Evolutionary conservation across 2,113 vertebrate genomes (phyloP), one percentile per base, ranked within the genome.

Genomic region (Formicarius rufipectus): DNA sequence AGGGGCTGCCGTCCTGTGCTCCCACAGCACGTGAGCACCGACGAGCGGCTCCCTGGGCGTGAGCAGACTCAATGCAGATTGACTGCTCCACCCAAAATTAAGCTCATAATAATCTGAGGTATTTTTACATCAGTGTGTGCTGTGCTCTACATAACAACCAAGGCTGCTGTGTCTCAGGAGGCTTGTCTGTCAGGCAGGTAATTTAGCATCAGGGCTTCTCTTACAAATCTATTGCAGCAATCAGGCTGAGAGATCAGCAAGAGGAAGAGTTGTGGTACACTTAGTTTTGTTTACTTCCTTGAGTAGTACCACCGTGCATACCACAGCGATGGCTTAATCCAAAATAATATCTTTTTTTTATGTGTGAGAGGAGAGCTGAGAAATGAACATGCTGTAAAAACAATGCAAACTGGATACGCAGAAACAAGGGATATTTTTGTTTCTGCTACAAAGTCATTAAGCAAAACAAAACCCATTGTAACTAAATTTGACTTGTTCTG

Each of bases 61-160:
- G 76, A 22, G 64, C 84, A 71, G 20, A 85, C 44, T 59, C 89
- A 67, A 33, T 8, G 12, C 27, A 22, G 74, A 78, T 90, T 89
- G 88, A 44, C 75, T 4, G 12, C 92, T 92, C 83, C 94, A 88
- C 94, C 94, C 95, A 33, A 88, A 90, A 78, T 77, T 86, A 90
- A 94, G 86, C 82, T 63, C 86, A 27, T 45, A 6, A 53, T 80
- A 80, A 88, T 83, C 85, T 52, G 50, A 92, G 56, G 56, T 31
- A 92, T 90, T 90, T 83, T 85, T 30, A 37, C 79, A 76, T 49
- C 62, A 83, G 72, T 2, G 0, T 10, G 44, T 8, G 8, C 50
- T 40, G 64, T 8, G 1, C 68, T 84, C 72, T 5, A 58, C 82
- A 75, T 40, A 63, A 47, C 53, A 63, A 9, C 39, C 52, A 18